Conservation (phyloP, 1,140 invertebrate species). For the Polypedilum vanderplanki region DNA sequence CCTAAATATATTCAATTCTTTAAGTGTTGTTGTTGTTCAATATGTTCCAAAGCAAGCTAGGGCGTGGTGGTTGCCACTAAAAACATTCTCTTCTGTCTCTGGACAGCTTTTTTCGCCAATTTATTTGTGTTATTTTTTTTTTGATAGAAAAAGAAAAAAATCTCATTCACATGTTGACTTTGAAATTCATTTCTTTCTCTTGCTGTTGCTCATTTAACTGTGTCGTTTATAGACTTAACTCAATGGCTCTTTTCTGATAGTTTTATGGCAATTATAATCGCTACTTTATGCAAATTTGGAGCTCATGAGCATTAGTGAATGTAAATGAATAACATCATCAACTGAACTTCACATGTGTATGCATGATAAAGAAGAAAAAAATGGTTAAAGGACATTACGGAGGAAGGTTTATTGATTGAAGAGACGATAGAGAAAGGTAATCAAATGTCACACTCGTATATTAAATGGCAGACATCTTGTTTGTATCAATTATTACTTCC, state of each 20-base stretch:
- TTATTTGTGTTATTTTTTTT: no score
- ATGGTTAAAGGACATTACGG: no score
- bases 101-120: no score
- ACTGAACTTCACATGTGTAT: no score
- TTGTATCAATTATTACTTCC: background rate
- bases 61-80: no score
- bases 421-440: background rate
- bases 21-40: background rate
- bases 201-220: no score
- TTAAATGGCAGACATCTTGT: background rate
- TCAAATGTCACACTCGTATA: background rate
- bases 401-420: no score
- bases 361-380: no score
- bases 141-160: background rate
- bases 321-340: no score
- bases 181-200: background rate
- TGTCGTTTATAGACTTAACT: background rate
- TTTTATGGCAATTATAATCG: constrained; percentile 1
- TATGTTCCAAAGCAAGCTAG: background rate
- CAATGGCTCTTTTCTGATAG: background rate
- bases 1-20: background rate
- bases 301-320: background rate
- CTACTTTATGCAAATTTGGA: background rate
- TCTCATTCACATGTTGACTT: constrained; percentile 4
- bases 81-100: no score